Evolutionary conservation across 2,797 vertebrate species (phyloP), one percentile per base, ranked within the genome.

Genomic region (Geotrypetes seraphini): DNA sequence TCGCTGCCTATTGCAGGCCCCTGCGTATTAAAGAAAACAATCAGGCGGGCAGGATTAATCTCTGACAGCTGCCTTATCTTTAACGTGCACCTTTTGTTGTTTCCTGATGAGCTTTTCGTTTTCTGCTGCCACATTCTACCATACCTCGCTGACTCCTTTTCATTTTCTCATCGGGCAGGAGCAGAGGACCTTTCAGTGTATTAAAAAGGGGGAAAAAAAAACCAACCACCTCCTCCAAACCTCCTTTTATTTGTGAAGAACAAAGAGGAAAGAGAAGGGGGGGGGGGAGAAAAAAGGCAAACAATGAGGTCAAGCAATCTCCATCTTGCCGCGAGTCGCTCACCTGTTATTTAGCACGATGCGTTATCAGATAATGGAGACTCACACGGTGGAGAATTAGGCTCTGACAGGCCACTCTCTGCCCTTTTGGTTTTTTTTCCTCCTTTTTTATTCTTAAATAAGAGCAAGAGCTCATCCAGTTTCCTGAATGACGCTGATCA

Each of bases 241-340:
- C n/a, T n/a, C n/a, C n/a, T 90, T 97, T 97, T 96, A 96, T 97
- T 96, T 96, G 90, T 93, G 86, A 96, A 94, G 93, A 97, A 97
- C 94, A 97, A 97, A 96, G 89, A 81, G 58, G n/a, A 20, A 22
- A 47, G 25, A 24, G 31, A 40, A 27, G 36, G 32, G 28, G 22
- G 27, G n/a, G 30, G 33, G 47, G 73, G 81, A 85, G 86, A 84
- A 60, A 51, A 64, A 82, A 89, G 86, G 91, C 90, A 95, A 96
- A 97, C 92, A 97, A 96, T 94, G 90, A 94, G 92, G 94, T 96
- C 90, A 93, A 89, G 84, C 91, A 95, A 96, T 94, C 91, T 95
- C 84, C 78, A 89, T 75, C 87, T 89, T 87, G 88, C 88, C 92
- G 93, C 90, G 86, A 92, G 88, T 88, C 90, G 87, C 89, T 95